Conservation (phyloP, 2,797 vertebrate species). For the Sebastes diaconus region DNA sequence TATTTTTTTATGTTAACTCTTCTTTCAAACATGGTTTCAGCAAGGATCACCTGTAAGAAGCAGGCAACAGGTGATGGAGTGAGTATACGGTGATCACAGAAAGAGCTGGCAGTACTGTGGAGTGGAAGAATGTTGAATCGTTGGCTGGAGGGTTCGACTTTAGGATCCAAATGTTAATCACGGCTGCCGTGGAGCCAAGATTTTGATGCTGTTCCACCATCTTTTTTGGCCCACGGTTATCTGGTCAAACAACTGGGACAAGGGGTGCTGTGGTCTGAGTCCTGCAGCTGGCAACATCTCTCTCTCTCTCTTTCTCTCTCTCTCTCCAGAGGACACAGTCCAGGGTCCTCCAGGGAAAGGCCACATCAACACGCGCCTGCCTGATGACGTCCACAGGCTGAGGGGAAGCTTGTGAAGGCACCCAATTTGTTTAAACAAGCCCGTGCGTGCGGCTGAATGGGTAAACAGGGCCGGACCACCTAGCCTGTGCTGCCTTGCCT, state of each 20-base stretch:
- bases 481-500: constrained; percentile 60
- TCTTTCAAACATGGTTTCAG: not conserved
- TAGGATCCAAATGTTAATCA: constrained; percentile 42
- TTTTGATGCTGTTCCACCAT: constrained; percentile 35
- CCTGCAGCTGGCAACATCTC: constrained; percentile 53
- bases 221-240: constrained; percentile 48
- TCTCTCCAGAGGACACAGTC: constrained; percentile 38
- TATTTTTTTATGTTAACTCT: not conserved
- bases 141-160: constrained; percentile 33
- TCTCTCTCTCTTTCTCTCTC: constrained; percentile 9
- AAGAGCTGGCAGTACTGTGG: constrained; percentile 3
- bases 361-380: constrained; percentile 65
- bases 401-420: constrained; percentile 72
- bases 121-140: constrained; percentile 46
- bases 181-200: constrained; percentile 27
- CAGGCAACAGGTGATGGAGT: constrained; percentile 50
- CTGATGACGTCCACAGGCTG: constrained; percentile 72
- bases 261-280: constrained; percentile 38
- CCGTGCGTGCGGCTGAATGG: constrained; percentile 56
- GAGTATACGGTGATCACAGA: constrained; percentile 16
- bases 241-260: constrained; percentile 59
- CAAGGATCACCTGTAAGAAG: constrained; percentile 32
- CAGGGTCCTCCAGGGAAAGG: constrained; percentile 58
- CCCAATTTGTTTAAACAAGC: constrained; percentile 80
- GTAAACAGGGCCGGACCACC: constrained; percentile 85